Base-by-base conservation (phyloP, 2,888 invertebrate species). In the Alcis repandata region DNA sequence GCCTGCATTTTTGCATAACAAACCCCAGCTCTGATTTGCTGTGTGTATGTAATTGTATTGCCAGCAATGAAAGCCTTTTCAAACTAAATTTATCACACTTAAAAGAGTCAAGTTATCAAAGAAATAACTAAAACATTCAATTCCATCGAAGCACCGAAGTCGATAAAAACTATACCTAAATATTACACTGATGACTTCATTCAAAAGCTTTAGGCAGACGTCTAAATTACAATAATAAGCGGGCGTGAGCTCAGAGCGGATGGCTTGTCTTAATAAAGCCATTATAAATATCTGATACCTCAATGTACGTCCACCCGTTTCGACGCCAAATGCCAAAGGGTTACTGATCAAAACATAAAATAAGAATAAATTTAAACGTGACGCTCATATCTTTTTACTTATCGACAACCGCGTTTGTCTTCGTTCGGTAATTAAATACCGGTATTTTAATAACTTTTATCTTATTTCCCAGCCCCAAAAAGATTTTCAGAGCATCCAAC, bases 181-280 rank as follows among this genome's bases (percentile, higher is more conserved):
- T 71, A 70, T 68, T 71, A 75, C 63, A 73, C 59, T 83, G 90
- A 92, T 92, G 92, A 91, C 92, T 93, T 92, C 90, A 93, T 93
- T 90, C 85, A 76, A 76, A 83, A 64, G 89, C 91, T 92, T 90
- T 90, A 84, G 92, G 91, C 91, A 91, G 84, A 88, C 90, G 90
- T 91, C 91, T 92, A 91, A 90, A 92, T 93, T 92, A 93, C 89
- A 89, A 91, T 92, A 93, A 93, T 92, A 93, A 92, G 88, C 89
- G 92, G 90, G 91, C 88, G 91, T 89, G 90, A 90, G 87, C 85
- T 86, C 85, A 81, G 79, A 81, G 78, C 77, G 86, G 84, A 88
- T 87, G 83, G 87, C 85, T 85, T 80, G 88, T 86, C 89, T 92
- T 92, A 91, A 93, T 93, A 92, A 91, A 93, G 93, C 88, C 90